These are phyloP conservation scores for Drosophila paracracens DNA, from an alignment of 2,888 invertebrate genomes.

Conservation along the genomic window DNA sequence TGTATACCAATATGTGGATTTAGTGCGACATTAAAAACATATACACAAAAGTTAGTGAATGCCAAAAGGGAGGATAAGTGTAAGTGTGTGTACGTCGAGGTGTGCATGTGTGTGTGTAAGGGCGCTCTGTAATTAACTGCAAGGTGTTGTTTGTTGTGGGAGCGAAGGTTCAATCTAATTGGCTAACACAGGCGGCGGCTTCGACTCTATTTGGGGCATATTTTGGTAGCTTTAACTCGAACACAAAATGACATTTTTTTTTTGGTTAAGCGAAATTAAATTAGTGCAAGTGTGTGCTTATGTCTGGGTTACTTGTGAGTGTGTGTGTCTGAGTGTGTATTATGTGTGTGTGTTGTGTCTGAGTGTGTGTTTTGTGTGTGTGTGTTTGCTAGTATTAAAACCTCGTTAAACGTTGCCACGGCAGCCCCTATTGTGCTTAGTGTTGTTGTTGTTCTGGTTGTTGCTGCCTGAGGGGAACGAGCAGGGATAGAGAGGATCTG, in stretches of 20 bases:
- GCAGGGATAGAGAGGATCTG: conserved; percentile 17
- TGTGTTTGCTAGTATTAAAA: conserved; percentile 64
- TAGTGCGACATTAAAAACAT: conserved; percentile 40
- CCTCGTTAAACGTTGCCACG: conserved; percentile 76
- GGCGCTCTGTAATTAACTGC: conserved; percentile 21
- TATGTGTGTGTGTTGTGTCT: conserved; percentile 10
- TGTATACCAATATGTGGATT: conserved; percentile 39
- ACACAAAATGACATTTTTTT: conserved; percentile 41
- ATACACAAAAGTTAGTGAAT: conserved; percentile 33
- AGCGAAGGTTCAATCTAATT: conserved; percentile 2
- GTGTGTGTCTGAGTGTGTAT: background rate
- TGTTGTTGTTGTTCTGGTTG: conserved; percentile 30
- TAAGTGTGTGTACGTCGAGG: background rate
- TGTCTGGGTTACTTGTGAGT: conserved; percentile 12
- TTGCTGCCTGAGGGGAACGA: conserved; percentile 15
- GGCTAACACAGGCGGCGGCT: conserved; percentile 5
- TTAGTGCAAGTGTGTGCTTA: conserved; percentile 59
- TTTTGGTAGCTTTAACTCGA: conserved; percentile 27
- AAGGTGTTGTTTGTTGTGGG: conserved; percentile 13
- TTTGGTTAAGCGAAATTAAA: conserved; percentile 73
- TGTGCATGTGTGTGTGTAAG: background rate
- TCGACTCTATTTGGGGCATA: conserved; percentile 16
- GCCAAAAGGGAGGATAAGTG: conserved; percentile 5
- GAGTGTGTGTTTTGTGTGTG: conserved; percentile 27
- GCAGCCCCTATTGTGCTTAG: conserved; percentile 50